These are phyloP conservation scores for Zele albiditarsus DNA, from an alignment of 2,888 invertebrate genomes.

Conservation along the genomic window DNA sequence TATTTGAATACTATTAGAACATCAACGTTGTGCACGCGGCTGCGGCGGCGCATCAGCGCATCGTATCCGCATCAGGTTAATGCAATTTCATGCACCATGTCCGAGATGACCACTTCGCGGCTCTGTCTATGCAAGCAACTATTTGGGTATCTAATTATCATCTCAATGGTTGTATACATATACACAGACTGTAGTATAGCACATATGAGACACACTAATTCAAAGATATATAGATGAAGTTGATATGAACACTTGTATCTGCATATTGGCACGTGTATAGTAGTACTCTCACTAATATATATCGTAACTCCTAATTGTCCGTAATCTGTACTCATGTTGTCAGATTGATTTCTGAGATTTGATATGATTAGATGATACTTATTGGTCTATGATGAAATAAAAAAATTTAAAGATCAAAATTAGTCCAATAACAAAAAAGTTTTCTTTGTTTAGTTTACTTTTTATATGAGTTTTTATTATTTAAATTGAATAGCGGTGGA, in stretches of 20 bases:
- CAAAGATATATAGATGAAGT: neutral
- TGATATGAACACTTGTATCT: slow-evolving; percentile 5
- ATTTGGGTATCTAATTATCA: slow-evolving; percentile 35
- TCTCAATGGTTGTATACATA: slow-evolving; percentile 27
- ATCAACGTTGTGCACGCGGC: neutral
- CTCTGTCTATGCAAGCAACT: slow-evolving; percentile 30
- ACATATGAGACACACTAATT: slow-evolving; percentile 2
- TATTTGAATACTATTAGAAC: neutral
- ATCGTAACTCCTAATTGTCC: slow-evolving; percentile 18
- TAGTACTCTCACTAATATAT: neutral
- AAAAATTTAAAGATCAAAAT: neutral
- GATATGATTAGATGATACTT: neutral
- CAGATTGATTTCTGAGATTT: neutral
- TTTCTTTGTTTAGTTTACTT: neutral
- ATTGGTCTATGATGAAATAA: neutral
- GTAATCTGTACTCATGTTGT: slow-evolving; percentile 6
- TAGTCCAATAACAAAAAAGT: neutral
- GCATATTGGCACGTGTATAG: neutral
- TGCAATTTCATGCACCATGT: slow-evolving; percentile 36
- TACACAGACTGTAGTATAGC: slow-evolving; percentile 9
- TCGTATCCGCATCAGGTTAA: slow-evolving; percentile 30
- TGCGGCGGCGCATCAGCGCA: slow-evolving; percentile 31
- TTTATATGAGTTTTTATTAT: slow-evolving; percentile 1
- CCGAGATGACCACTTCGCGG: slow-evolving; percentile 41
- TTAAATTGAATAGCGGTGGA: slow-evolving; percentile 14